A percentile compares a stretch with the other conserved stretches of the same genome.
Evolutionary conservation across 2,113 vertebrate species (phyloP).

Genomic region (Cyprinodon tularosa): DNA sequence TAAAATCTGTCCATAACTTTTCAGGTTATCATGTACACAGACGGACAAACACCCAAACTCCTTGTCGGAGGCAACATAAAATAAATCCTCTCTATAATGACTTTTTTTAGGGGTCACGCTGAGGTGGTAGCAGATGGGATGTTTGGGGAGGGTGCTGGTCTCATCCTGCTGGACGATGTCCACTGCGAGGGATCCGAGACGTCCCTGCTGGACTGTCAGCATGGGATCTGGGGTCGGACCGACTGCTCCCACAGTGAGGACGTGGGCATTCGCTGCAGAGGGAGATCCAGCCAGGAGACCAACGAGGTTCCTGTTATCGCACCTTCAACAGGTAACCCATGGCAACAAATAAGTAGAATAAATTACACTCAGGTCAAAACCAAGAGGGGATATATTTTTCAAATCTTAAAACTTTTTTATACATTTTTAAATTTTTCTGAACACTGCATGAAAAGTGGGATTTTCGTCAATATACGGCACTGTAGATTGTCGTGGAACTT

Average conservation of each 20-base stretch:
- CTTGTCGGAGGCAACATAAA: neutral
- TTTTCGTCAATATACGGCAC: no score
- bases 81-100: neutral
- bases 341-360: neutral
- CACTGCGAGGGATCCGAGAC: constrained; percentile 83
- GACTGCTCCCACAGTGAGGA: constrained; percentile 90
- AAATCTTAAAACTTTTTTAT: neutral
- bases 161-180: constrained; percentile 90
- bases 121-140: constrained; percentile 71
- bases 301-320: constrained; percentile 75
- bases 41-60: no score
- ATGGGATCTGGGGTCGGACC: constrained; percentile 88
- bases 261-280: constrained; percentile 83
- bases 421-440: no score
- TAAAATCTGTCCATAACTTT: no score
- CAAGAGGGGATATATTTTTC: neutral
- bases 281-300: constrained; percentile 55
- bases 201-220: constrained; percentile 87
- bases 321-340: constrained; percentile 70
- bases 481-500: no score
- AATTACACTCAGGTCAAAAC: neutral
- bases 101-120: constrained; percentile 70
- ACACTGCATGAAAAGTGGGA: no score
- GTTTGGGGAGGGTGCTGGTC: constrained; percentile 82
- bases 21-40: no score